phyloP scores from a whole-genome alignment of 2,888 invertebrate genomes.

The Glyphotaelius pellucidus region DNA sequence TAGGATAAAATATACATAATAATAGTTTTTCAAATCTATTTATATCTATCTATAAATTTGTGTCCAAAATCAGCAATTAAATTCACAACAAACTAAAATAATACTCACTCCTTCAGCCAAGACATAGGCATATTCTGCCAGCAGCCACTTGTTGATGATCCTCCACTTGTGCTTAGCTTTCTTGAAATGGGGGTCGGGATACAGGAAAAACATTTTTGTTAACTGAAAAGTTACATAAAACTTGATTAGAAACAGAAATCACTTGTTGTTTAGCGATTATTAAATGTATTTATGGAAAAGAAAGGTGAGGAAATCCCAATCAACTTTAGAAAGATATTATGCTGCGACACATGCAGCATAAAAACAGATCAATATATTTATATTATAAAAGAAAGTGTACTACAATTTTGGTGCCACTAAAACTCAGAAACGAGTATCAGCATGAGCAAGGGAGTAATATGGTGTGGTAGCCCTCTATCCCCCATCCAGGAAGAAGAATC shows the following conservation, averaged over 20 bases:
- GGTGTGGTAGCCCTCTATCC: no score
- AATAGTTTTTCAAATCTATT: no score
- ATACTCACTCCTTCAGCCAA: constrained; percentile 86
- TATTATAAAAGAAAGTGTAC: no score
- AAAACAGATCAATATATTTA: no score
- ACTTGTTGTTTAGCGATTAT: background rate
- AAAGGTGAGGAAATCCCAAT: background rate
- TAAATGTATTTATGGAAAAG: background rate
- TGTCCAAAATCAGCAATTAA: background rate
- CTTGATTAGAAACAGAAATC: constrained; percentile 19
- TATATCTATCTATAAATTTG: no score
- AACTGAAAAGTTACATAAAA: constrained; percentile 79
- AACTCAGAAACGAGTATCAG: no score
- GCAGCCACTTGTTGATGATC: constrained; percentile 93
- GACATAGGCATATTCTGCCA: constrained; percentile 98
- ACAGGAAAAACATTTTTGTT: constrained; percentile 98
- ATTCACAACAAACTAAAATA: background rate
- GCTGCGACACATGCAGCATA: no score
- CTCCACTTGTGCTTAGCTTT: constrained; percentile 99
- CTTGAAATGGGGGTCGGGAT: constrained; percentile 99
- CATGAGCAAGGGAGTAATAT: no score
- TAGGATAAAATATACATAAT: no score
- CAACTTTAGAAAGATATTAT: no score
- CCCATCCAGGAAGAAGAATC: no score
- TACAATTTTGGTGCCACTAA: no score